phyloP scores from a whole-genome alignment of 1,140 invertebrate species.

The Lepidurus packardi region DNA sequence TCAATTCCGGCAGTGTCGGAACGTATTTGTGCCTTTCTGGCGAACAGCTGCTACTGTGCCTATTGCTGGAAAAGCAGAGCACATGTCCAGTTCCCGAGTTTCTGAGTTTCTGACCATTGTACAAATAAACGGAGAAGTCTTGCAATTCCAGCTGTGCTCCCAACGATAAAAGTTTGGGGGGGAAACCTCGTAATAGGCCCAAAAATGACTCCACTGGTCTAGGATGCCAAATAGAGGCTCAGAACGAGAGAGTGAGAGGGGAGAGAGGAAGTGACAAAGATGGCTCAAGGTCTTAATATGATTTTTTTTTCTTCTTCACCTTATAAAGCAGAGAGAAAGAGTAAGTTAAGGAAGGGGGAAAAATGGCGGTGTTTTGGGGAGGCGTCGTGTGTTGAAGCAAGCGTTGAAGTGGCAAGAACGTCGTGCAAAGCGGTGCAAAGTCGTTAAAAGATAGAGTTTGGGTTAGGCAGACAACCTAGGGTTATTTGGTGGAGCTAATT shows the following conservation, averaged over 20 bases:
- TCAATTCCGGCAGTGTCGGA: neutral
- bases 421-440: neutral
- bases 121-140: slow-evolving; percentile 1
- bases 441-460: slow-evolving; percentile 16
- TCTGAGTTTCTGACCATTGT: slow-evolving; percentile 14
- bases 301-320: neutral
- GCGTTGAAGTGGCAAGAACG: slow-evolving; percentile 13
- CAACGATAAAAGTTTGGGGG: neutral
- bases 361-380: neutral
- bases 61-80: neutral
- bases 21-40: neutral
- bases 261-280: neutral
- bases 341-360: neutral
- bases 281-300: neutral
- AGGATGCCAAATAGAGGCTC: neutral
- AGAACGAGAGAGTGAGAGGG: neutral
- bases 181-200: neutral
- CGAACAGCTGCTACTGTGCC: neutral
- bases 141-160: neutral
- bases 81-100: slow-evolving; percentile 9
- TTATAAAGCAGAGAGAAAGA: neutral
- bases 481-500: slow-evolving; percentile 22
- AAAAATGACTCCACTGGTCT: neutral
- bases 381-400: neutral
- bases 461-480: slow-evolving; percentile 4